Evolutionary conservation across 2,888 invertebrate genomes (phyloP), one percentile per base, ranked within the genome.

Genomic region (Lithophane socia): DNA sequence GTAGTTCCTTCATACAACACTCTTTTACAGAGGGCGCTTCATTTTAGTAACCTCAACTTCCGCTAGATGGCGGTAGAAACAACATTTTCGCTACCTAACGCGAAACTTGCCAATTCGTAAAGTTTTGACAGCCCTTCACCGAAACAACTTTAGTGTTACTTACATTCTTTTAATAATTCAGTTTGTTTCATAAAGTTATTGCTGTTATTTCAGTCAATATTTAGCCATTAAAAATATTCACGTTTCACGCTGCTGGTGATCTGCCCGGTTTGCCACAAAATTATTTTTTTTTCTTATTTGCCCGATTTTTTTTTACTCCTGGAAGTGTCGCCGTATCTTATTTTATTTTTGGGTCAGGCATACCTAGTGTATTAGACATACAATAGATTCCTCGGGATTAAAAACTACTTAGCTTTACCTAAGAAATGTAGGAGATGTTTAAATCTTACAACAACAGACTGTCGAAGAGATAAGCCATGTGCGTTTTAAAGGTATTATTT

Each of bases 21-120:
- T 10, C 3, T 9, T 49, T 16, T n/a, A 29, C 44, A 84, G 84
- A 75, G 67, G 75, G 73, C 84, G 84, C 61, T 60, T 49, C 0
- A 0, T 8, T 2, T 18, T 37, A 63, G 72, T 86, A 71, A 42
- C 0, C 3, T 0, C 0, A 5, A 16, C 0, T 29, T 64, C 13
- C 66, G 49, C 69, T 70, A 84, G 84, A 73, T 84, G 84, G 75
- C 72, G 12, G 42, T 44, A 66, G 37, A 7, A 44, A 37, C 12
- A 49, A 69, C 13, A 63, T 49, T 58, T 73, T 58, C 4, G 0
- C 1, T 37, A 37, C 37, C 37, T 18, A 18, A 13, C 0, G 12
- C 9, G 3, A 37, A 49, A 42, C 21, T 16, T 5, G 0, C 18
- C 1, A 56, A 44, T 7, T 68, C 4, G 13, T 37, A 37, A 73